Base-by-base conservation (phyloP, 2,113 vertebrate genomes). In the Oreochromis tanganicae region DNA sequence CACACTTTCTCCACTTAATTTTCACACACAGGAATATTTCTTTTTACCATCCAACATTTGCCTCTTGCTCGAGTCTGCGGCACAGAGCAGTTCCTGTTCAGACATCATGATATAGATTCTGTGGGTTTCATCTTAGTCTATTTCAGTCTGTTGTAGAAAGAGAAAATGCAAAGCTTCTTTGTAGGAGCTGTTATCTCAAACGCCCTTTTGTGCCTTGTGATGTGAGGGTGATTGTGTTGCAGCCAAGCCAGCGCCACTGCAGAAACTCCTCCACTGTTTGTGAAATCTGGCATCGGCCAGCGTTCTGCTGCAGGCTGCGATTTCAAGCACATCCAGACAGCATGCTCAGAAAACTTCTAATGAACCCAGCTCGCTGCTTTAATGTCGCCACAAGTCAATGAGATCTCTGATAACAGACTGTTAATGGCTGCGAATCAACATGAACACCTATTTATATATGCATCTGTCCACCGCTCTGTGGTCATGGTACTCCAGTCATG, bases 251-350 rank as follows among this genome's bases (percentile, higher is more conserved):
- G 11, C 21, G 34, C 14, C 34, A 17, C 82, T 24, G 21, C 21
- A 79, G 57, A 85, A 82, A 84, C 68, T 84, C 80, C 46, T n/a
- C 80, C 83, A 19, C 61, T 79, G 63, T 91, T 82, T 43, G 71
- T 29, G 55, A 83, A 83, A 88, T 68, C 66, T 89, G 82, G 86
- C 75, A 6, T 14, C 79, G 34, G 54, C 61, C 9, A 61, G 43
- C 17, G 8, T 57, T 82, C n/a, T 16, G 82, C 88, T 82, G 80
- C 73, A 55, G 88, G 88, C 73, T 54, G 36, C 11, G 14, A 86
- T 83, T 91, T 89, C 86, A 48, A 87, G 85, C 75, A 59, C 87
- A 89, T 80, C 38, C 81, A 41, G 24, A 61, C 81, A 82, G 66
- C 17, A 19, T 80, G 68, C 32, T 24, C 54, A 90, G 68, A 87